phyloP scores from a whole-genome alignment of 2,888 invertebrate genomes.

The Conomelus anceps region DNA sequence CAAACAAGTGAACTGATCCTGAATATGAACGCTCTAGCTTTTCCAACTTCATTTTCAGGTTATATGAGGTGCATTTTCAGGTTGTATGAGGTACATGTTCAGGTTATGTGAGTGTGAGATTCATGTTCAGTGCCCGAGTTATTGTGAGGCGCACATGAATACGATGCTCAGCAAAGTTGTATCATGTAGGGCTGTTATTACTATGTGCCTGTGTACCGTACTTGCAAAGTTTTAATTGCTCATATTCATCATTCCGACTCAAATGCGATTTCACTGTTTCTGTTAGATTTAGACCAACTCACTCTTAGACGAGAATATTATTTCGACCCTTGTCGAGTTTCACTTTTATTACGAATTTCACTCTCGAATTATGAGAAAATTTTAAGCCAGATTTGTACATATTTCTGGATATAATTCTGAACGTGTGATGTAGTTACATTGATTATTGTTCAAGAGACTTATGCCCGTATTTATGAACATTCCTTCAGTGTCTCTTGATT shows the following conservation, averaged over 20 bases:
- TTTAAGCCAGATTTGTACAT: too few species aligned
- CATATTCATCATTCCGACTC: neutral
- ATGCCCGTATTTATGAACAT: too few species aligned
- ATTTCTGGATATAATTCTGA: too few species aligned
- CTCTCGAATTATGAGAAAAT: neutral
- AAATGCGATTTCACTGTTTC: neutral
- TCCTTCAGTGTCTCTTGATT: too few species aligned
- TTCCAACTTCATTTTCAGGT: too few species aligned
- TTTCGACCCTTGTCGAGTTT: neutral
- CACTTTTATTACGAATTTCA: neutral
- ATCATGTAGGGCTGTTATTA: neutral
- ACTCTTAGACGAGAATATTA: neutral
- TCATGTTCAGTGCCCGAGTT: neutral
- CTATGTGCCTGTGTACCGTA: neutral
- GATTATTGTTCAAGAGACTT: too few species aligned
- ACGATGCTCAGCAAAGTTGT: neutral
- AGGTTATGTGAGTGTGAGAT: neutral
- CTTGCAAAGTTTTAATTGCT: neutral
- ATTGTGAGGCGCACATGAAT: neutral
- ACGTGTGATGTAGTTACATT: too few species aligned
- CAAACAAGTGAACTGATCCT: too few species aligned
- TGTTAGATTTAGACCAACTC: neutral
- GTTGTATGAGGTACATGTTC: neutral
- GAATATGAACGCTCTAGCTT: too few species aligned
- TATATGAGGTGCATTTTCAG: neutral